These are phyloP conservation scores for Potamilus streckersoni DNA, from an alignment of 1,140 invertebrate species.

Conservation along the genomic window DNA sequence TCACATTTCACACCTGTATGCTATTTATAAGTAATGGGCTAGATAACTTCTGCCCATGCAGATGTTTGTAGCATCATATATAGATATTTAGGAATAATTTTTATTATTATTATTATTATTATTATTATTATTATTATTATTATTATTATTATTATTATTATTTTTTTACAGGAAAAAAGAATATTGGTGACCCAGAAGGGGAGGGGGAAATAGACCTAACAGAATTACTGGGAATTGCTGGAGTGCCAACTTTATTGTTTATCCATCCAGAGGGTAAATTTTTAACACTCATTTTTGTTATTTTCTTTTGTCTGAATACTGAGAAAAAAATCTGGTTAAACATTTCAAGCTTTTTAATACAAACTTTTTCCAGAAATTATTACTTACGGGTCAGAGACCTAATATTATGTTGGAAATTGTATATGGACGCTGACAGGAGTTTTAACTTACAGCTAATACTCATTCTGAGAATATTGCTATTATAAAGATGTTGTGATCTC, in stretches of 20 bases:
- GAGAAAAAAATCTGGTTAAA: neutral
- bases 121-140: too few relatives aligned
- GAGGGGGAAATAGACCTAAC: constrained; percentile 54
- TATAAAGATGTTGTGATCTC: too few relatives aligned
- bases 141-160: neutral
- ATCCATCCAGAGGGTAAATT: constrained; percentile 62
- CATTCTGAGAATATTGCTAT: too few relatives aligned
- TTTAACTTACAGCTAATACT: too few relatives aligned
- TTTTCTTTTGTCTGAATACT: neutral
- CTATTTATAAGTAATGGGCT: too few relatives aligned
- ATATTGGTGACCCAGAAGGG: constrained; percentile 32
- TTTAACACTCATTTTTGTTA: neutral
- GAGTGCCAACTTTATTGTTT: constrained; percentile 63
- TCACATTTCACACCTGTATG: too few relatives aligned
- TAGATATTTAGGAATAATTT: too few relatives aligned
- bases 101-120: too few relatives aligned
- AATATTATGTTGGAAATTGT: neutral
- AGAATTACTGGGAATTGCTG: constrained; percentile 58
- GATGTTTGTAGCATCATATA: too few relatives aligned
- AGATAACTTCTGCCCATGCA: too few relatives aligned
- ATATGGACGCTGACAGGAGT: neutral
- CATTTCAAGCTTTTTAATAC: neutral
- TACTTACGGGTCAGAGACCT: neutral
- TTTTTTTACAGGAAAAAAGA: constrained; percentile 20
- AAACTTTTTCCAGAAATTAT: neutral